Conservation (phyloP, 2,113 vertebrate species). For the Passer montanus region DNA sequence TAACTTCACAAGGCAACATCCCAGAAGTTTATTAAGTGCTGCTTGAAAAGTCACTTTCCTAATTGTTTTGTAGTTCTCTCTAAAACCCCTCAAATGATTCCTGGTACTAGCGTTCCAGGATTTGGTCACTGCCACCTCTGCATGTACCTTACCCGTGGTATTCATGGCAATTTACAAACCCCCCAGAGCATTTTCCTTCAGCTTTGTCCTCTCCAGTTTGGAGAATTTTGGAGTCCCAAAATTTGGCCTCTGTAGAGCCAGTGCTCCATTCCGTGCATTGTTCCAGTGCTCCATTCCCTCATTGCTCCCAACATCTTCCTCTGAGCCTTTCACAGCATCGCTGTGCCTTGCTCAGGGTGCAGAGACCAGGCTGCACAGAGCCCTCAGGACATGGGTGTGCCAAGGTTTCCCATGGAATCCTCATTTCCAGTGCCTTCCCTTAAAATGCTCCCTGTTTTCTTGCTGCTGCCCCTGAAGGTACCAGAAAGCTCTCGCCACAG, state of each 20-base stretch:
- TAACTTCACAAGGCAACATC: neutral
- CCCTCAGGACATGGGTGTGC: neutral
- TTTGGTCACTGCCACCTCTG: neutral
- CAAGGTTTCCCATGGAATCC: neutral
- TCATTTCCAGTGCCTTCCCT: neutral
- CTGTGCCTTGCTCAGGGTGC: neutral
- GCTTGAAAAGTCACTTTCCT: neutral
- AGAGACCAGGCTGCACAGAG: fast-evolving
- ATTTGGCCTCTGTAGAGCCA: neutral
- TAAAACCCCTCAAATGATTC: neutral
- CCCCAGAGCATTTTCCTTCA: neutral
- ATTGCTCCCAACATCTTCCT: neutral
- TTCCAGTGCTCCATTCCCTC: fast-evolving
- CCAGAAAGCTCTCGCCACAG: fast-evolving
- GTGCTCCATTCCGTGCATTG: fast-evolving
- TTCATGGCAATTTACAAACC: neutral
- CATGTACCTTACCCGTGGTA: fast-evolving
- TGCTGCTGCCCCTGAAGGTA: fast-evolving
- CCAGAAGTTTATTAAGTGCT: neutral
- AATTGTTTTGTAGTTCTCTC: neutral
- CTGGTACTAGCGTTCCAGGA: neutral
- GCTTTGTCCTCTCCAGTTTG: neutral
- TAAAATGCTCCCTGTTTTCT: fast-evolving
- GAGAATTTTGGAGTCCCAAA: neutral
- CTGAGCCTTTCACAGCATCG: fast-evolving